These are phyloP conservation scores for Zingel zingel DNA, from an alignment of 2,113 vertebrate genomes.

Conservation along the genomic window DNA sequence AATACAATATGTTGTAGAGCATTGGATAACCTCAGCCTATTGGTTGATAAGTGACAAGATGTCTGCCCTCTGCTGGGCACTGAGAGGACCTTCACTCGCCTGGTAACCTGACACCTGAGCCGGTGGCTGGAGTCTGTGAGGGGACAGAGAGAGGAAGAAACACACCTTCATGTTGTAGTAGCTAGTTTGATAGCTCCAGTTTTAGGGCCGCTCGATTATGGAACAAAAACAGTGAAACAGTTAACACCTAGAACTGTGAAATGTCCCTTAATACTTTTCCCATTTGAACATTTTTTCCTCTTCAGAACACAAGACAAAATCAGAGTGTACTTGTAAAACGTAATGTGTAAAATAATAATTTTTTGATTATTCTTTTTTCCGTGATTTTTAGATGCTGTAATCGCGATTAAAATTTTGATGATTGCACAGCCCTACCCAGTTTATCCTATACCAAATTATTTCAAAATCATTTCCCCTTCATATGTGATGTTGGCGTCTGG, in stretches of 20 bases:
- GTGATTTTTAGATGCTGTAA: too few relatives aligned
- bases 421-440: background rate
- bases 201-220: too few relatives aligned
- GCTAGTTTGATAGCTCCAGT: too few relatives aligned
- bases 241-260: too few relatives aligned
- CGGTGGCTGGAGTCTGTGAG: slow-evolving; percentile 6
- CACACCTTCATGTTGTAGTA: background rate
- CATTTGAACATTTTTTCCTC: too few relatives aligned
- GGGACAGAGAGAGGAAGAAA: background rate
- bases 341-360: too few relatives aligned
- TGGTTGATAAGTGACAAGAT: slow-evolving; percentile 58
- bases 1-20: slow-evolving; percentile 27
- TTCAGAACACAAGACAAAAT: too few relatives aligned
- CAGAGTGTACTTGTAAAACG: too few relatives aligned
- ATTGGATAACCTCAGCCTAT: slow-evolving; percentile 35
- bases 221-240: too few relatives aligned
- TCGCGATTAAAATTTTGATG: too few relatives aligned
- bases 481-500: slow-evolving; percentile 3
- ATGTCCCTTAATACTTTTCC: too few relatives aligned
- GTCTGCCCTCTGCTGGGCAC: slow-evolving; percentile 80
- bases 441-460: background rate
- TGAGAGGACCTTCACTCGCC: slow-evolving; percentile 60
- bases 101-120: slow-evolving; percentile 54
- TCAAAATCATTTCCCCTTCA: background rate
- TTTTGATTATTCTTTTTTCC: too few relatives aligned